Percentiles rank a stretch among this genome's conserved stretches.
These are phyloP conservation scores for Platorchestia sp. DNA, from an alignment of 1,140 invertebrate genomes.

Conservation along the genomic window DNA sequence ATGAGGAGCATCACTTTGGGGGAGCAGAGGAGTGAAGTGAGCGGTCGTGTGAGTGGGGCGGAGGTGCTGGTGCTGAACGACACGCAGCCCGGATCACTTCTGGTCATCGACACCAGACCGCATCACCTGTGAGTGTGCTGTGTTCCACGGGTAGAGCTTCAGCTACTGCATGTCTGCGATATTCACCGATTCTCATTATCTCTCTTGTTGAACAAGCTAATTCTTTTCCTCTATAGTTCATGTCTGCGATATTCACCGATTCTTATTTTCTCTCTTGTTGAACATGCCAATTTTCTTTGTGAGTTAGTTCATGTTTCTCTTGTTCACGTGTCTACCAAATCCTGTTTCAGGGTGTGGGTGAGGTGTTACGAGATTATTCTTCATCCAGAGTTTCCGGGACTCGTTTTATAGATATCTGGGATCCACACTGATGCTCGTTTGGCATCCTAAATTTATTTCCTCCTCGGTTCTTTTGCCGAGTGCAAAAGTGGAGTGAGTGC, in stretches of 20 bases:
- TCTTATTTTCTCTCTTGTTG: too few relatives aligned
- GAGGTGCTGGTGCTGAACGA: background rate
- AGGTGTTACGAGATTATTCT: background rate
- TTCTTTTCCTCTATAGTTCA: too few relatives aligned
- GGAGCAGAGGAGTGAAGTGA: background rate
- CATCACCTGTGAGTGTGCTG: background rate
- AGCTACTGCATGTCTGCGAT: background rate
- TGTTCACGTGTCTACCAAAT: background rate
- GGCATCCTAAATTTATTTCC: background rate
- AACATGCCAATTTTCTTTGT: too few relatives aligned
- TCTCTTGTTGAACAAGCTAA: too few relatives aligned
- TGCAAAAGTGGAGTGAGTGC: background rate
- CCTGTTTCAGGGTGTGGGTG: background rate
- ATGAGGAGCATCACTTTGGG: background rate
- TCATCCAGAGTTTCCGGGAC: background rate
- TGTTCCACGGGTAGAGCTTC: background rate
- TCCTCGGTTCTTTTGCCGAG: background rate
- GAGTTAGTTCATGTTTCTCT: background rate
- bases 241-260: too few relatives aligned
- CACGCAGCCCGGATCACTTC: background rate
- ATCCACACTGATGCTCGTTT: background rate
- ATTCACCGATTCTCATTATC: too few relatives aligned
- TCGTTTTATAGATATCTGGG: background rate
- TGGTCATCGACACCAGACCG: conserved; percentile 7
- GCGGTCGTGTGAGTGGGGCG: background rate